Conservation (phyloP, 2,113 vertebrate species). For the Asarcornis scutulata region DNA sequence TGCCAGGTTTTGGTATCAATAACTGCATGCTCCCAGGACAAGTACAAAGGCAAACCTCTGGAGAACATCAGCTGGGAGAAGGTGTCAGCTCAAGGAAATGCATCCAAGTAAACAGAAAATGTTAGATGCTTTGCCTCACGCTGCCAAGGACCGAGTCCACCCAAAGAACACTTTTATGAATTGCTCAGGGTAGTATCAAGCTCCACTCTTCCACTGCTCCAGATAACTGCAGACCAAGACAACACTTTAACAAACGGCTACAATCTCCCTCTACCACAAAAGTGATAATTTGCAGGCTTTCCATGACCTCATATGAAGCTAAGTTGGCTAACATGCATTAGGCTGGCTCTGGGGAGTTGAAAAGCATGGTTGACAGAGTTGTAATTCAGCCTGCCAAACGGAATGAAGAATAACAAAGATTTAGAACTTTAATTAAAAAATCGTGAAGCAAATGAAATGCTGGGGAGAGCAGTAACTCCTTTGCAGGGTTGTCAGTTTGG, state of each 20-base stretch:
- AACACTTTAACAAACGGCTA: background rate
- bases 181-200: background rate
- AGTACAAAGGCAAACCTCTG: background rate
- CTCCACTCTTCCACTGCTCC: background rate
- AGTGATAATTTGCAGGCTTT: constrained; percentile 60
- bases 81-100: background rate
- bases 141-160: background rate
- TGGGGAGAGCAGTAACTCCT: constrained; percentile 23
- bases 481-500: constrained; percentile 29
- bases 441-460: constrained; percentile 1
- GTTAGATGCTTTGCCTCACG: background rate
- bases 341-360: constrained; percentile 32
- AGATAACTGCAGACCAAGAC: constrained; percentile 33
- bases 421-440: constrained; percentile 64
- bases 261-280: constrained; percentile 22
- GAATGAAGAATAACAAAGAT: constrained; percentile 20
- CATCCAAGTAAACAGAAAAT: background rate
- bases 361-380: constrained; percentile 21
- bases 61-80: background rate
- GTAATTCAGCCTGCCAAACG: constrained; percentile 37
- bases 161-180: constrained; percentile 6
- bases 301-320: constrained; percentile 55
- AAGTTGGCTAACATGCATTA: constrained; percentile 26
- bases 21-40: background rate
- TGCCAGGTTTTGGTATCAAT: background rate